Percentiles rank a stretch among this genome's conserved stretches.
phyloP scores from a whole-genome alignment of 2,888 invertebrate genomes.

The Dasysyrphus tricinctus region DNA sequence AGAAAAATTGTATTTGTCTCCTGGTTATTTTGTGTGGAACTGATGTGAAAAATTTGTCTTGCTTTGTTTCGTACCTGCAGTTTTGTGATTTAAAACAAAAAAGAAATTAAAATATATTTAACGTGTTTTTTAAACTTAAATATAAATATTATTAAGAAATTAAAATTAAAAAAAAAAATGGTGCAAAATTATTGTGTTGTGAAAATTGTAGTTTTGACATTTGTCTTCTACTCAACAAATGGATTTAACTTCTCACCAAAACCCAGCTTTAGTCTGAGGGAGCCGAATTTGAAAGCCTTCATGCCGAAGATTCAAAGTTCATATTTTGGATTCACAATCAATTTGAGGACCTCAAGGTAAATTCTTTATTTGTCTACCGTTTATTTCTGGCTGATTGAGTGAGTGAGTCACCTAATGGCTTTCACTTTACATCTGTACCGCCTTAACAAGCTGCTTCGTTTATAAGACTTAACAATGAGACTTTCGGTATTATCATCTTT shows the following conservation, averaged over 20 bases:
- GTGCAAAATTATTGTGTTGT: conserved; percentile 60
- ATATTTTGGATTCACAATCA: conserved; percentile 82
- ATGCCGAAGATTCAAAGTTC: conserved; percentile 80
- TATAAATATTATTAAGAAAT: neutral
- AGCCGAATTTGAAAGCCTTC: conserved; percentile 78
- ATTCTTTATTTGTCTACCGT: conserved; percentile 29
- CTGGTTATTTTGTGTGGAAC: too few relatives aligned
- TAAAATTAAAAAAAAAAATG: conserved; percentile 45
- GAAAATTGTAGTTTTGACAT: conserved; percentile 42
- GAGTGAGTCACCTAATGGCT: conserved; percentile 14
- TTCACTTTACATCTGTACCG: conserved; percentile 21
- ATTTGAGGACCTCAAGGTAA: conserved; percentile 81
- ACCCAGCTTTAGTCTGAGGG: conserved; percentile 79
- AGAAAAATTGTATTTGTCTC: conserved; percentile 2
- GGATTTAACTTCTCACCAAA: conserved; percentile 81
- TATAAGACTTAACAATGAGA: neutral
- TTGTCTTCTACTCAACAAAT: conserved; percentile 58
- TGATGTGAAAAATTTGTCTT: conserved; percentile 7
- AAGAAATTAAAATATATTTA: neutral
- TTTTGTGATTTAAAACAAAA: conserved; percentile 52
- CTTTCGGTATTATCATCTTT: neutral
- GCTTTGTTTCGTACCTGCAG: conserved; percentile 40
- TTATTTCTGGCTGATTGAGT: neutral
- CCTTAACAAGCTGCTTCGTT: neutral
- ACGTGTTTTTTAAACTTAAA: neutral